phyloP scores from a whole-genome alignment of 2,113 vertebrate genomes.

The Chaetorhynchus papuensis region DNA sequence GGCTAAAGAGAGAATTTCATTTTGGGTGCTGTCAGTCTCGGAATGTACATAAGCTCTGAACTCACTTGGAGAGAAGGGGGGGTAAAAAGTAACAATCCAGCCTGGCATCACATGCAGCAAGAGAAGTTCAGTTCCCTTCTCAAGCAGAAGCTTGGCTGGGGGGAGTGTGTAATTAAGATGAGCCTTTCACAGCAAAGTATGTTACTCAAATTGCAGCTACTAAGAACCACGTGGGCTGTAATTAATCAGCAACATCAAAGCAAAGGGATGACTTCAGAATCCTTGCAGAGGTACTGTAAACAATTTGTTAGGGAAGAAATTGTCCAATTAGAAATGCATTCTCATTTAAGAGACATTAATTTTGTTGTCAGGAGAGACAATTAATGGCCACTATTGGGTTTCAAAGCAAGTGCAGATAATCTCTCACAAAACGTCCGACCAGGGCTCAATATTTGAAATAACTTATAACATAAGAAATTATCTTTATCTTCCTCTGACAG shows the following conservation, averaged over 20 bases:
- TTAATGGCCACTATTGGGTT: not conserved
- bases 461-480: not conserved
- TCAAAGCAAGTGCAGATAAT: not conserved
- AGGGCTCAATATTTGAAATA: not conserved
- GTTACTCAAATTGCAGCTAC: constrained; percentile 5
- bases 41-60: not conserved
- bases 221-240: constrained; percentile 22
- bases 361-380: constrained; percentile 16
- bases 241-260: constrained; percentile 50
- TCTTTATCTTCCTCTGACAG: not conserved
- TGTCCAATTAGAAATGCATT: constrained; percentile 29
- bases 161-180: constrained; percentile 19
- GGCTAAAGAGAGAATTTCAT: constrained; percentile 44
- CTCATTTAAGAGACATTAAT: constrained; percentile 31
- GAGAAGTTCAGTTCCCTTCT: not conserved
- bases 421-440: not conserved
- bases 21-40: constrained; percentile 24
- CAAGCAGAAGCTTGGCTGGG: not conserved
- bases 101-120: not conserved
- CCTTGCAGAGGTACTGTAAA: constrained; percentile 37
- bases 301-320: constrained; percentile 31
- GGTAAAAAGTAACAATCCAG: not conserved
- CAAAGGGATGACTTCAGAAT: constrained; percentile 4
- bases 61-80: not conserved
- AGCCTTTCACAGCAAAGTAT: constrained; percentile 1